Base-by-base conservation (phyloP, 2,888 invertebrate genomes). In the Electrophaes corylata region DNA sequence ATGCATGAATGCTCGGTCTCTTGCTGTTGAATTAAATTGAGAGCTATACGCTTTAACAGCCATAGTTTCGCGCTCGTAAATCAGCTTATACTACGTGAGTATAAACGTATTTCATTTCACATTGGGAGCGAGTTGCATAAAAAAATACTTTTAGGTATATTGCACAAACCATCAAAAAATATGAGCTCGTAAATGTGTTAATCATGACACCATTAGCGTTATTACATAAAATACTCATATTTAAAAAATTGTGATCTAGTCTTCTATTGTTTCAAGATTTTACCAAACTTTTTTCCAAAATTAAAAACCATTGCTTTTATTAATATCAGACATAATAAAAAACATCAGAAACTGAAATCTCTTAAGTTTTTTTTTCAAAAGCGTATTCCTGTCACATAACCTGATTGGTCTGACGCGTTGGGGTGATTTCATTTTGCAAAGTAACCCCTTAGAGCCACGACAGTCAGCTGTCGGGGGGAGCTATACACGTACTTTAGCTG, bases 341-440 rank as follows among this genome's bases (percentile, higher is more conserved):
- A 48, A 49, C 31, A 26, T 31, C 45, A 39, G 33, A 8, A n/a
- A 41, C 43, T 44, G 12, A 53, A 33, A 46, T 41, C 41, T 43
- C 37, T n/a, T 41, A 52, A 56, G 53, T 45, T 55, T 40, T 8
- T 52, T 39, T 26, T 51, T 55, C 51, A 56, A 60, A 44, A 55
- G 51, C 48, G 48, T 55, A 51, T 55, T 59, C n/a, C 54, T 50
- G 44, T 47, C 44, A 59, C 53, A 62, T 62, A 59, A 57, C 45
- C 46, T 62, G 62, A 62, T 62, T 59, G 62, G 53, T 47, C 57
- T 53, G 53, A 60, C 53, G 53, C 56, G 51, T 58, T 72, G 70
- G 73, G 73, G 75, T 78, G 81, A 80, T 82, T 84, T 83, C 80
- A 84, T 84, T 85, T 83, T 76, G 77, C 78, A 81, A 79, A 84